A percentile compares a stretch with the other conserved stretches of the same genome.
Conservation (phyloP, 2,797 vertebrate species). For the Bradypodion ventrale region DNA sequence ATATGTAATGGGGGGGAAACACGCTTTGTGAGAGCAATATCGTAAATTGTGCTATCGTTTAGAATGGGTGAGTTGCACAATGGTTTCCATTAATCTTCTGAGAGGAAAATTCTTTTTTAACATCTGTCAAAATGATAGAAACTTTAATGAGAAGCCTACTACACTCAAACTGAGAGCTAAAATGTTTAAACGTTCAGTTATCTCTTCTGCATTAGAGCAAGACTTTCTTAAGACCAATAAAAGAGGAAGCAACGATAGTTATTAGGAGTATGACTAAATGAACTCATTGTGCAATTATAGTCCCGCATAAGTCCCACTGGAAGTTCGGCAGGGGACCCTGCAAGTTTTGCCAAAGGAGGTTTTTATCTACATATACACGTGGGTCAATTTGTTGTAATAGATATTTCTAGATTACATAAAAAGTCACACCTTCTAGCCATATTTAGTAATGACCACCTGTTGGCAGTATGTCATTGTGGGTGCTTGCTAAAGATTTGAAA, state of each 20-base stretch:
- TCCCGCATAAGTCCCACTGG: too few relatives aligned
- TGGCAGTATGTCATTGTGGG: not conserved
- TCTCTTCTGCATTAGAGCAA: slow-evolving; percentile 48
- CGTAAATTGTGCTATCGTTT: slow-evolving; percentile 49
- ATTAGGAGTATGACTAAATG: not conserved
- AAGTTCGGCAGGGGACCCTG: too few relatives aligned
- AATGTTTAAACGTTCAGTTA: slow-evolving; percentile 37
- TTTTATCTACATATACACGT: not conserved
- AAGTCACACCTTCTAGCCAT: not conserved
- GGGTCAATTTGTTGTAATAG: not conserved
- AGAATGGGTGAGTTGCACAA: slow-evolving; percentile 26
- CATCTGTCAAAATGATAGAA: slow-evolving; percentile 35
- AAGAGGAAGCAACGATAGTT: not conserved
- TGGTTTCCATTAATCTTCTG: slow-evolving; percentile 55
- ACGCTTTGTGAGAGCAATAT: slow-evolving; percentile 32
- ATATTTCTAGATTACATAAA: not conserved
- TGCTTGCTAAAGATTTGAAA: not conserved
- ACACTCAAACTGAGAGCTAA: slow-evolving; percentile 16
- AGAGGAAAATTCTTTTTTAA: slow-evolving; percentile 28
- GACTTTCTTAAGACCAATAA: slow-evolving; percentile 6
- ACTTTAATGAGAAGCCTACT: slow-evolving; percentile 42
- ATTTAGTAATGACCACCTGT: not conserved
- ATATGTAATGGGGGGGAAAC: slow-evolving; percentile 19
- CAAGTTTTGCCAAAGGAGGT: not conserved
- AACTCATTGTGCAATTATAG: not conserved